Conservation (phyloP, 2,888 invertebrate species). For the Euplexia lucipara region DNA sequence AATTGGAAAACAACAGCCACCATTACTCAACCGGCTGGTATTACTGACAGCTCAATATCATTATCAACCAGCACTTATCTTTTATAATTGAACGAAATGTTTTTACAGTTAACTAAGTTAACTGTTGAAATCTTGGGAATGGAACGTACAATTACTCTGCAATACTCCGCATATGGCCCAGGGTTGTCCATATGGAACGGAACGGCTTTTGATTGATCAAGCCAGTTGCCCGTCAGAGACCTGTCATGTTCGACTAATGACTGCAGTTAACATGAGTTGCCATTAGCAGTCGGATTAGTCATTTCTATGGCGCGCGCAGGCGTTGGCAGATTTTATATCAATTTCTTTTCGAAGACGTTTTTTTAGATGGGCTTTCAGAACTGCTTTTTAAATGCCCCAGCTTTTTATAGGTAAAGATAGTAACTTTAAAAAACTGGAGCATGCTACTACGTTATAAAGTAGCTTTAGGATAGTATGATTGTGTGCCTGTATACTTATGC, state of each 20-base stretch:
- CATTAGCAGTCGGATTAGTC: slow-evolving; percentile 22
- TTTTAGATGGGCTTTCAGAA: not conserved
- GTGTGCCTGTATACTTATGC: slow-evolving; percentile 6
- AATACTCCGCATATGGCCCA: slow-evolving; percentile 45
- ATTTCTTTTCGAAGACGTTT: not conserved
- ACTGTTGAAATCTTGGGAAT: slow-evolving; percentile 68
- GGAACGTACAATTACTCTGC: slow-evolving; percentile 60
- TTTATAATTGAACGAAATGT: slow-evolving; percentile 75
- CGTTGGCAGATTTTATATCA: slow-evolving; percentile 3
- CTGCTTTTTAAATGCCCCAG: not conserved
- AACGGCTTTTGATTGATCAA: slow-evolving; percentile 46
- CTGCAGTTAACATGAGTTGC: slow-evolving; percentile 19
- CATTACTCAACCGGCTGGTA: slow-evolving; percentile 57
- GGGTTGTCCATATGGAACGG: slow-evolving; percentile 47
- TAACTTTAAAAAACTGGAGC: too few relatives aligned
- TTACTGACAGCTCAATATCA: slow-evolving; percentile 65
- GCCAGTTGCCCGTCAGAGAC: slow-evolving; percentile 34
- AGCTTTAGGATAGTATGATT: too few relatives aligned
- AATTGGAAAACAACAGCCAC: slow-evolving; percentile 61
- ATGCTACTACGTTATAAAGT: too few relatives aligned
- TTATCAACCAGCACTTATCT: slow-evolving; percentile 73
- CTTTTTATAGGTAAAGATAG: too few relatives aligned
- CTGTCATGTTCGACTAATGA: slow-evolving; percentile 44
- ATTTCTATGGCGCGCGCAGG: not conserved
- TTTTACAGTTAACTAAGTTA: slow-evolving; percentile 70